Evolutionary conservation across 2,797 vertebrate species (phyloP).

Genomic region (Protonibea diacanthus): DNA sequence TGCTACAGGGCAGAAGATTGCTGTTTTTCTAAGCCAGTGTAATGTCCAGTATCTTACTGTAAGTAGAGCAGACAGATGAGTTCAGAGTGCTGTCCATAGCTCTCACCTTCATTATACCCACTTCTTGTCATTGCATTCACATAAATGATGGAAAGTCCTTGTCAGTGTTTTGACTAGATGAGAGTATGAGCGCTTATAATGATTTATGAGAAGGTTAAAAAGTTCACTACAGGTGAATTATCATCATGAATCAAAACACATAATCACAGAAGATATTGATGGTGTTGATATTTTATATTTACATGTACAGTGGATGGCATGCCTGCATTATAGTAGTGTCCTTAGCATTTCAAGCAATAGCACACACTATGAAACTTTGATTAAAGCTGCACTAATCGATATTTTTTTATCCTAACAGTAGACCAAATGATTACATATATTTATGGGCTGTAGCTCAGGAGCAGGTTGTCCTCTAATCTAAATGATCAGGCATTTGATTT

Average conservation of each 20-base stretch:
- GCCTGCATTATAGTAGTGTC: background rate
- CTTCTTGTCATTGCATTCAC: constrained; percentile 39
- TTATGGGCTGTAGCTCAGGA: too few species aligned
- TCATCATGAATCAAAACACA: constrained; percentile 6
- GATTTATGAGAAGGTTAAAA: constrained; percentile 68
- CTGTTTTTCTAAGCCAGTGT: constrained; percentile 5
- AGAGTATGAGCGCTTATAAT: constrained; percentile 46
- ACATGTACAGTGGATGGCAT: background rate
- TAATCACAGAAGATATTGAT: constrained; percentile 11
- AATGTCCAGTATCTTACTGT: constrained; percentile 13
- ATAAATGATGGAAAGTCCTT: constrained; percentile 66
- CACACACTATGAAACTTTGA: background rate
- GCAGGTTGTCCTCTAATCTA: too few species aligned
- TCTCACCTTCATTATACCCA: constrained; percentile 34
- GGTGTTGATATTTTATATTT: constrained; percentile 6
- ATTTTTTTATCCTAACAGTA: background rate
- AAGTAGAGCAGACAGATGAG: constrained; percentile 57
- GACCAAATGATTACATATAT: background rate
- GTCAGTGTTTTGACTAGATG: constrained; percentile 60
- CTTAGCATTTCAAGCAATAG: background rate
- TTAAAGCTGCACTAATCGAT: background rate
- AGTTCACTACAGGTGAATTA: constrained; percentile 34
- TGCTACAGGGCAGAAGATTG: background rate
- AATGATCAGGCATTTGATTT: too few species aligned
- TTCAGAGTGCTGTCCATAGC: constrained; percentile 27